These are phyloP conservation scores for Heterocephalus glaber DNA, from an alignment of 2,113 vertebrate genomes.

Conservation along the genomic window DNA sequence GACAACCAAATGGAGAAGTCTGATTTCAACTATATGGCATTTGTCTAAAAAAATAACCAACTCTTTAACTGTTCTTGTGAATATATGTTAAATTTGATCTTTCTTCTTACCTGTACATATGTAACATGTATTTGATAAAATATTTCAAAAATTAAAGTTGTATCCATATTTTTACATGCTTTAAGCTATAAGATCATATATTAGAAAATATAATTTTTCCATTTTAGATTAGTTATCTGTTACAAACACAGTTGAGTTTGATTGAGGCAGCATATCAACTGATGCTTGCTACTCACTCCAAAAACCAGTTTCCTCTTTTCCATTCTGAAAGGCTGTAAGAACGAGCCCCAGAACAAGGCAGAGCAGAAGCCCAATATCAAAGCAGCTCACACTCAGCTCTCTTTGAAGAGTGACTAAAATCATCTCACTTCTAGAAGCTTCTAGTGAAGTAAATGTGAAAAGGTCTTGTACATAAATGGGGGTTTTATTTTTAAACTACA, in stretches of 20 bases:
- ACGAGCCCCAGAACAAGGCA: accelerated
- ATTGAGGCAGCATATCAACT: not conserved
- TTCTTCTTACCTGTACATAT: not conserved
- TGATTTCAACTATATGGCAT: not conserved
- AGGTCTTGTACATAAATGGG: not conserved
- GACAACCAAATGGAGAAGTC: accelerated
- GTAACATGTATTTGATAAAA: not conserved
- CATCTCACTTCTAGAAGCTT: not conserved
- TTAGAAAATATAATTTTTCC: accelerated
- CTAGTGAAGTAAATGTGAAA: not conserved
- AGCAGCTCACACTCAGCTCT: not conserved
- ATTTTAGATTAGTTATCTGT: not conserved
- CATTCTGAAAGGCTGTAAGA: too few species aligned
- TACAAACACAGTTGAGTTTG: not conserved
- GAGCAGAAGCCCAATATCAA: accelerated
- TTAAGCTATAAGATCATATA: not conserved
- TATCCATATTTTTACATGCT: not conserved
- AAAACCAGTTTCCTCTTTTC: not conserved
- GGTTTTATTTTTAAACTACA: not conserved
- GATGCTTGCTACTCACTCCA: not conserved
- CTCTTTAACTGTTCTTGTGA: not conserved
- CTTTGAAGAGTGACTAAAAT: not conserved
- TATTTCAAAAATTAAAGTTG: not conserved
- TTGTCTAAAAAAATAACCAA: not conserved
- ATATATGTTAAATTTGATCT: not conserved